Evolutionary conservation across 1,140 invertebrate species (phyloP).

Genomic region (Brachionus calyciflorus): DNA sequence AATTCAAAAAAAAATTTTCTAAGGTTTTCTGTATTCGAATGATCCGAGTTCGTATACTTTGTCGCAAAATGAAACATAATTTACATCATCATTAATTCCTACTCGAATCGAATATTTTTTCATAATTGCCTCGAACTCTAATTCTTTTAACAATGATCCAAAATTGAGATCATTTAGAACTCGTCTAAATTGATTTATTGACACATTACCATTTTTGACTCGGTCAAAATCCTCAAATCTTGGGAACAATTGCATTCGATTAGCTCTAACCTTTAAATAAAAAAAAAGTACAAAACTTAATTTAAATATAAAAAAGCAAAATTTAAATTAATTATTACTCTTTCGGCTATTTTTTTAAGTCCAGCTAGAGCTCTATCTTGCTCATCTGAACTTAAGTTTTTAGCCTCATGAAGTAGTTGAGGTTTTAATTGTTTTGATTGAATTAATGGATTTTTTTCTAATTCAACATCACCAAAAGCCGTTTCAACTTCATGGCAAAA

Average conservation of each 20-base stretch:
- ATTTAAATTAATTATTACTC: slow-evolving; percentile 50
- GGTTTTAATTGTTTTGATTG: slow-evolving; percentile 54
- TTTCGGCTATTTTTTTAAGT: slow-evolving; percentile 56
- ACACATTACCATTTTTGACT: slow-evolving; percentile 57
- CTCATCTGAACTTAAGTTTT: slow-evolving; percentile 51
- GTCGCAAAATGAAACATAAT: slow-evolving; percentile 59
- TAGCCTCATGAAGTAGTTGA: slow-evolving; percentile 53
- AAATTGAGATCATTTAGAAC: slow-evolving; percentile 58
- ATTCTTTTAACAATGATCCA: slow-evolving; percentile 53
- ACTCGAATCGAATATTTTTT: slow-evolving; percentile 56
- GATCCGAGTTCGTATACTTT: slow-evolving; percentile 56
- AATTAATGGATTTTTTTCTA: slow-evolving; percentile 58
- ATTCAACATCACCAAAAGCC: slow-evolving; percentile 58
- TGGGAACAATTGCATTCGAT: slow-evolving; percentile 59
- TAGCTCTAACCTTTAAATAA: slow-evolving; percentile 49
- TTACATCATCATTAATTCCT: slow-evolving; percentile 56
- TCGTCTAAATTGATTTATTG: slow-evolving; percentile 57
- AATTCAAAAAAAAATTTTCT: background rate
- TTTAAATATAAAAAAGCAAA: background rate
- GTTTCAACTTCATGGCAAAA: slow-evolving; percentile 59
- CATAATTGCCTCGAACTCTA: slow-evolving; percentile 54
- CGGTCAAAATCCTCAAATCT: slow-evolving; percentile 61
- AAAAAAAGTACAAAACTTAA: too few species aligned
- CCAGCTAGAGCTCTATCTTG: slow-evolving; percentile 50
- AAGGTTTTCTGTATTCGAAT: slow-evolving; percentile 52